Percentiles rank a stretch among this genome's conserved stretches.
Evolutionary conservation across 2,888 invertebrate genomes (phyloP).

Genomic region (Caprella mutica): DNA sequence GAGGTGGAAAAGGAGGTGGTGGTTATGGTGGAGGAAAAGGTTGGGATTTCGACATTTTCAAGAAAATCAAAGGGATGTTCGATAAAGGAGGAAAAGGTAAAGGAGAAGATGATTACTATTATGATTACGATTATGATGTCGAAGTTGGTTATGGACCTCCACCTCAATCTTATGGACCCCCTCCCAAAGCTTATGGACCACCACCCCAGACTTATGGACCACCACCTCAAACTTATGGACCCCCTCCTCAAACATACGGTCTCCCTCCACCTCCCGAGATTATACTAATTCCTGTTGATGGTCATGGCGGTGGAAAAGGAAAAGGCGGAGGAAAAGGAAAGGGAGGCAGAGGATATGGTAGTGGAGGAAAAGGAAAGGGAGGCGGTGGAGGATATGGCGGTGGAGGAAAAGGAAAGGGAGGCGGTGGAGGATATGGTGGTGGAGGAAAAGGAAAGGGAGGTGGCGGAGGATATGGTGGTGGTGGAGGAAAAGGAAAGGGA

Average conservation of each 20-base stretch:
- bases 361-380: constrained; percentile 3
- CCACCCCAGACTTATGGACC: not conserved
- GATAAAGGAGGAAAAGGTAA: constrained; percentile 6
- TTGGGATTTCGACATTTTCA: not conserved
- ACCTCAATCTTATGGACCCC: constrained; percentile 2
- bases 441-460: constrained; percentile 5
- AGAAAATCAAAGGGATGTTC: constrained; percentile 8
- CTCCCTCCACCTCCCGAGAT: not conserved
- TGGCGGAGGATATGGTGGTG: not conserved
- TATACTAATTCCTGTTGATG: not conserved
- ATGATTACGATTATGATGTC: not conserved
- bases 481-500: not conserved
- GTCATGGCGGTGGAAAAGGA: too few relatives aligned
- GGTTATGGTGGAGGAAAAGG: constrained; percentile 3
- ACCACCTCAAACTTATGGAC: not conserved
- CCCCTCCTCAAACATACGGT: not conserved
- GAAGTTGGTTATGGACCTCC: constrained; percentile 1
- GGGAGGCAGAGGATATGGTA: not conserved
- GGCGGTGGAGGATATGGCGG: too few relatives aligned
- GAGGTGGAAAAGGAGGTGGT: not conserved
- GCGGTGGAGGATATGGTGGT: not conserved
- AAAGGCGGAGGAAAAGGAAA: not conserved
- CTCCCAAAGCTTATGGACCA: not conserved
- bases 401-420: not conserved
- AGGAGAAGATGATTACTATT: constrained; percentile 3